Conservation (phyloP, 1,140 invertebrate genomes). For the Mactra quadrangularis region DNA sequence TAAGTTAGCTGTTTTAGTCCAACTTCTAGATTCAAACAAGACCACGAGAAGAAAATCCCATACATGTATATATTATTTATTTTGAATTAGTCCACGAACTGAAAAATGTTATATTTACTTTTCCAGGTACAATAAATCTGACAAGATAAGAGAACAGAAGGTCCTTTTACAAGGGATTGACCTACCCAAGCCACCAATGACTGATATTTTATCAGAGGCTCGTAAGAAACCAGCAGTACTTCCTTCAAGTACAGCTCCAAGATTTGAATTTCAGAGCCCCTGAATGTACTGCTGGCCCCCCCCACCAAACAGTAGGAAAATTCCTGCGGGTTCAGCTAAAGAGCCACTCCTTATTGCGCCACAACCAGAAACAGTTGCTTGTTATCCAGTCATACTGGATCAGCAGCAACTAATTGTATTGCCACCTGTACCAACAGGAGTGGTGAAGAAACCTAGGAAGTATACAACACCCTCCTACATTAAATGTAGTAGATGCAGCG, state of each 20-base stretch:
- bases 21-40: no score
- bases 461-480: slow-evolving; percentile 27
- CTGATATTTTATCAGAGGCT: slow-evolving; percentile 45
- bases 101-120: neutral
- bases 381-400: slow-evolving; percentile 35
- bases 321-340: no score
- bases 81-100: neutral
- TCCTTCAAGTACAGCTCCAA: slow-evolving; percentile 21
- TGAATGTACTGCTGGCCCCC: no score
- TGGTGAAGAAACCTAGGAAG: slow-evolving; percentile 1
- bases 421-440: neutral
- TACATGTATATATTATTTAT: neutral
- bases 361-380: neutral
- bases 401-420: slow-evolving; percentile 15
- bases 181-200: slow-evolving; percentile 33
- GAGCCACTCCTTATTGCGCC: no score
- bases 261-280: slow-evolving; percentile 1
- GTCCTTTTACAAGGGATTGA: slow-evolving; percentile 45
- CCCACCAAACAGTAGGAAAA: no score
- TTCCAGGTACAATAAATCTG: slow-evolving; percentile 41
- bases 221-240: slow-evolving; percentile 42
- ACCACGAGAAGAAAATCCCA: no score
- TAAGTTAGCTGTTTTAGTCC: no score
- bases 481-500: slow-evolving; percentile 42
- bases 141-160: slow-evolving; percentile 38